Percentiles rank a stretch among this genome's conserved stretches.
Evolutionary conservation across 2,113 vertebrate species (phyloP).

Genomic region (Uria lomvia): DNA sequence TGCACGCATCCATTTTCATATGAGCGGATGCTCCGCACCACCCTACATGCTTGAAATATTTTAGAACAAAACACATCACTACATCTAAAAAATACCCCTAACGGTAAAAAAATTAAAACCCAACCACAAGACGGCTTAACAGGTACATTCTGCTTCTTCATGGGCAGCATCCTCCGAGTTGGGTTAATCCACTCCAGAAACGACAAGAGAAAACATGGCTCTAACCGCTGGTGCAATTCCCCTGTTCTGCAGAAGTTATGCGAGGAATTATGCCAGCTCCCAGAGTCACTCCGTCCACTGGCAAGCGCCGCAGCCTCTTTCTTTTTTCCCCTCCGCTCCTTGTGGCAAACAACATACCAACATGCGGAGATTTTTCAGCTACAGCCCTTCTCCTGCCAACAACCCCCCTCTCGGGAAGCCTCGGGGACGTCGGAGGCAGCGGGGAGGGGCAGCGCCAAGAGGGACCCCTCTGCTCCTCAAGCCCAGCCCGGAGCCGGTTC

Average conservation of each 20-base stretch:
- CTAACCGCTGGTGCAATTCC: background rate
- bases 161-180: background rate
- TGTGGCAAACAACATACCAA: conserved; percentile 26
- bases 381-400: background rate
- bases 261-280: conserved; percentile 23
- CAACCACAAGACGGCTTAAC: background rate
- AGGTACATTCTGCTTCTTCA: background rate
- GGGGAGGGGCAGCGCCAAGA: background rate
- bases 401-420: background rate
- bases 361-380: background rate
- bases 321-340: background rate
- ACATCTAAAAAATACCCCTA: background rate
- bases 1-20: background rate
- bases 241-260: conserved; percentile 5
- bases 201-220: background rate
- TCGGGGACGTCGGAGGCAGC: background rate
- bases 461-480: background rate
- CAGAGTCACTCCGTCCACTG: background rate
- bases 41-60: background rate
- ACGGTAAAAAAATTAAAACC: background rate
- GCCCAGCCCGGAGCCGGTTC: background rate
- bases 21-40: background rate
- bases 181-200: background rate
- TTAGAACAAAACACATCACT: background rate
- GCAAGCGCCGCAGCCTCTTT: background rate